Evolutionary conservation across 2,888 invertebrate species (phyloP).

Genomic region (Pollenia angustigena): DNA sequence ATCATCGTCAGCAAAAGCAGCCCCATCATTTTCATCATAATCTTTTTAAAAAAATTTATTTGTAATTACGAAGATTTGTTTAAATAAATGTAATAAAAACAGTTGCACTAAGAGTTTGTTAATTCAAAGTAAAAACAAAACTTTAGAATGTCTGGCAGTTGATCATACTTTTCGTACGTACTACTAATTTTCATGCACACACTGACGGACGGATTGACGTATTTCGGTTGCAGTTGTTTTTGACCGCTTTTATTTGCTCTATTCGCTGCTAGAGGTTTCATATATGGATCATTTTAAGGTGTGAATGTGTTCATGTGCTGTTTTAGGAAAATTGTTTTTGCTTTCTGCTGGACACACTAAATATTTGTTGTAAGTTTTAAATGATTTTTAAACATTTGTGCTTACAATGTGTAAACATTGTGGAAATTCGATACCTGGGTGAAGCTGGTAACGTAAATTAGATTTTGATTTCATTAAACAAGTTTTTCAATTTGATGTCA

Average conservation of each 20-base stretch:
- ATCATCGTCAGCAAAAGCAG: background rate
- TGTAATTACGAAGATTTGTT: conserved; percentile 15
- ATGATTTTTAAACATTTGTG: background rate
- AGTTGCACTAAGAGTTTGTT: conserved; percentile 9
- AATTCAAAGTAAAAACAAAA: background rate
- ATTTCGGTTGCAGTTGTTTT: conserved; percentile 34
- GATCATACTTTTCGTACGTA: background rate
- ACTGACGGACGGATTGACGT: conserved; percentile 31
- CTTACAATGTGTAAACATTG: conserved; percentile 4
- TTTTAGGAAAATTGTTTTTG: background rate
- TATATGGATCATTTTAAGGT: conserved; percentile 6
- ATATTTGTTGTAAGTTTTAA: background rate
- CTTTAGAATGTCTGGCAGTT: conserved; percentile 38
- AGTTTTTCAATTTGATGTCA: background rate
- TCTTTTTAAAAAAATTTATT: conserved; percentile 36
- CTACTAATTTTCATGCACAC: conserved; percentile 2
- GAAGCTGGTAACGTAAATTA: background rate
- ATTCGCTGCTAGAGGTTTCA: conserved; percentile 5
- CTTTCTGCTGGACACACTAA: conserved; percentile 18
- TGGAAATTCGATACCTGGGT: conserved; percentile 19
- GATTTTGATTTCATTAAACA: background rate
- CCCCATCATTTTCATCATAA: conserved; percentile 46
- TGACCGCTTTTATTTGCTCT: conserved; percentile 4
- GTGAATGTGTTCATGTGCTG: background rate
- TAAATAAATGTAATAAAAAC: conserved; percentile 55